These are phyloP conservation scores for Otocyon megalotis DNA, from an alignment of 2,113 vertebrate genomes.

Conservation along the genomic window DNA sequence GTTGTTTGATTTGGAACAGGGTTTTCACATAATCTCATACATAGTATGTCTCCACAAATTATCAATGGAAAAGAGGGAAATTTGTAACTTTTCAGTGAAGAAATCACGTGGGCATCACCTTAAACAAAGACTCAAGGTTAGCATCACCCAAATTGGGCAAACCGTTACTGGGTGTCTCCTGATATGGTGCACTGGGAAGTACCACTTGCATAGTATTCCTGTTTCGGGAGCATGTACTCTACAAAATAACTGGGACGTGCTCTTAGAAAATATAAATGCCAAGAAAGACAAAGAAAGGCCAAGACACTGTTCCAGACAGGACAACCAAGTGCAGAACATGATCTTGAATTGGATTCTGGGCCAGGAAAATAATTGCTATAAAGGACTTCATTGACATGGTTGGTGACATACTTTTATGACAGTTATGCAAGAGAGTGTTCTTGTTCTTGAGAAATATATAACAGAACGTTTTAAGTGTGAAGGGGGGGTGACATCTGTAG, in stretches of 20 bases:
- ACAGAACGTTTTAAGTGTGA: neutral
- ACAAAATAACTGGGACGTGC: neutral
- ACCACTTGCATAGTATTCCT: fast-evolving
- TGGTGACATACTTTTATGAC: neutral
- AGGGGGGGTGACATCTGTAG: too few relatives aligned
- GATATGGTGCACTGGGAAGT: neutral
- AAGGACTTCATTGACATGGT: neutral
- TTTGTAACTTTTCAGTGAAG: neutral
- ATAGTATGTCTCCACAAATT: neutral
- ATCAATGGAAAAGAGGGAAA: neutral
- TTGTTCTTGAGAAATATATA: neutral
- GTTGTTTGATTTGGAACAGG: neutral
- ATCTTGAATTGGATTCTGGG: neutral
- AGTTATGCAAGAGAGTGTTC: neutral
- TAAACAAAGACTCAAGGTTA: neutral
- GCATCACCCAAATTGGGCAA: neutral
- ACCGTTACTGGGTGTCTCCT: neutral
- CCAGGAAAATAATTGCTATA: neutral
- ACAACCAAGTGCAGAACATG: neutral
- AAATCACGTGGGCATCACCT: neutral
- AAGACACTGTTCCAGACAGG: neutral
- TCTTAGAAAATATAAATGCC: neutral
- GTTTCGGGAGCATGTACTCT: neutral
- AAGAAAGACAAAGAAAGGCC: neutral
- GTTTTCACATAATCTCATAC: neutral